These are phyloP conservation scores for Drosophila asahinai DNA, from an alignment of 1,140 invertebrate genomes.

Conservation along the genomic window DNA sequence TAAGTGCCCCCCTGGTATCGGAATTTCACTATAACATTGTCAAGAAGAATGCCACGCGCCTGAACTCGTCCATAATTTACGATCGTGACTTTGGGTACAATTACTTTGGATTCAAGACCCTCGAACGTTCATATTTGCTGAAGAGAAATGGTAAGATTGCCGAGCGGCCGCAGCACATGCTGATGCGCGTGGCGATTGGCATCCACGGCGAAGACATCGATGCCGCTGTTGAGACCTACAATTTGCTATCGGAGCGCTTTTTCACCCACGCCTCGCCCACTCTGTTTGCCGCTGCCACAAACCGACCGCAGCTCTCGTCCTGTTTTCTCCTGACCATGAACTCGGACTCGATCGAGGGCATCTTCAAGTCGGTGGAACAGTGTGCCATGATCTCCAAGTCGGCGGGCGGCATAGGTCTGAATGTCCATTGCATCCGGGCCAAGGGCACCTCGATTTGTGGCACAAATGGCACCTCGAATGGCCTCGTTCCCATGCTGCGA, in stretches of 20 bases:
- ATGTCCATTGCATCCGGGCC: constrained; percentile 98
- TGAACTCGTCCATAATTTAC: constrained; percentile 99
- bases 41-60: constrained; percentile 92
- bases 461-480: constrained; percentile 98
- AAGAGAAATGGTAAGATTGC: constrained; percentile 97
- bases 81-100: constrained; percentile 99
- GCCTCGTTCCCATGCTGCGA: constrained; percentile 98
- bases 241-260: constrained; percentile 97
- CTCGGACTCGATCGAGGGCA: constrained; percentile 99
- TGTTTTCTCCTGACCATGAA: constrained; percentile 98
- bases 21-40: constrained; percentile 94
- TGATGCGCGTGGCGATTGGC: constrained; percentile 98
- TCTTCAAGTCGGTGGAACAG: constrained; percentile 97
- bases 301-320: constrained; percentile 96
- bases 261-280: constrained; percentile 99
- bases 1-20: constrained; percentile 93
- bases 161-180: constrained; percentile 99
- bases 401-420: constrained; percentile 98
- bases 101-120: constrained; percentile 99
- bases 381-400: constrained; percentile 99
- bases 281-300: constrained; percentile 97
- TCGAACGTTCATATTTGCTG: constrained; percentile 97
- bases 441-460: constrained; percentile 96
- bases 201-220: constrained; percentile 98
- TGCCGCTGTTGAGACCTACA: constrained; percentile 98